These are phyloP conservation scores for Leptinotarsa haldemani DNA, from an alignment of 2,888 invertebrate species.

Conservation along the genomic window DNA sequence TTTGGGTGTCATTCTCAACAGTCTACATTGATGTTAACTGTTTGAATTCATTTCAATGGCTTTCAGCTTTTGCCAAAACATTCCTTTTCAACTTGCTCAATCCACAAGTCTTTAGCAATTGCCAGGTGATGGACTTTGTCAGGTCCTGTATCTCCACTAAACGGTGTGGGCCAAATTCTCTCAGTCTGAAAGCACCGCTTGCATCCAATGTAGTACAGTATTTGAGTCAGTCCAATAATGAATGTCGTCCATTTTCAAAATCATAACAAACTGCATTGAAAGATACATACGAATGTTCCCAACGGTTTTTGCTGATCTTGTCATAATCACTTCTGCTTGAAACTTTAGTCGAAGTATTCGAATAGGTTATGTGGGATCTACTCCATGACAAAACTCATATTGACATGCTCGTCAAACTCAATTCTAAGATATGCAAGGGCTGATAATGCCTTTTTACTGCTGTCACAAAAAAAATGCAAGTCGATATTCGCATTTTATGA, in stretches of 20 bases:
- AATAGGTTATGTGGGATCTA: neutral
- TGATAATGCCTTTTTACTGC: neutral
- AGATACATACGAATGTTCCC: neutral
- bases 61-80: neutral
- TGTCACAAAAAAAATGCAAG: neutral
- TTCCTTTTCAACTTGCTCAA: neutral
- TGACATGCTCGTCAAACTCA: neutral
- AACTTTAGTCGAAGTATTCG: neutral
- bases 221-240: neutral
- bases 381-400: neutral
- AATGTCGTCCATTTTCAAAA: too few relatives aligned
- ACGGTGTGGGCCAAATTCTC: neutral
- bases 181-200: neutral
- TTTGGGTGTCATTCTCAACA: neutral
- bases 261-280: too few relatives aligned
- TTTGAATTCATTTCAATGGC: neutral
- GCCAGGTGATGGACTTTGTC: neutral
- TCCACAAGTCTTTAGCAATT: neutral
- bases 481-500: neutral
- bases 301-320: neutral
- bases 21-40: neutral
- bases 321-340: neutral
- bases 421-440: neutral
- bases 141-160: neutral
- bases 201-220: neutral